Conservation (phyloP, 1,140 invertebrate genomes). For the Sitophilus oryzae region DNA sequence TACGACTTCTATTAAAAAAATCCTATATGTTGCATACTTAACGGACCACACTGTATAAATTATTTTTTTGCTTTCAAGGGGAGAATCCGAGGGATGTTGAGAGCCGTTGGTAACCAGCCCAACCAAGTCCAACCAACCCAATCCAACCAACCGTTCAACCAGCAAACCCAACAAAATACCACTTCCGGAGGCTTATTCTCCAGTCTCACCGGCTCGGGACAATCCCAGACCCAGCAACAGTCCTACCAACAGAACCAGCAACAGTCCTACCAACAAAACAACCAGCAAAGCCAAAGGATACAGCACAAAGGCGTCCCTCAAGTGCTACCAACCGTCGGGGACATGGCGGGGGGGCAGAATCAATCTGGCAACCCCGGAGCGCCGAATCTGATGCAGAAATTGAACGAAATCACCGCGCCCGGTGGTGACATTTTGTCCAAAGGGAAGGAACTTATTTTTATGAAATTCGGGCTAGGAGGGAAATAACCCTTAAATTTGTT, state of each 20-base stretch:
- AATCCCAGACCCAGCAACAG: slow-evolving; percentile 27
- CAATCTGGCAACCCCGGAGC: slow-evolving; percentile 46
- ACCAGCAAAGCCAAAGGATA: slow-evolving; percentile 31
- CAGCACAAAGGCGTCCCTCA: slow-evolving; percentile 52
- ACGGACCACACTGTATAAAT: too few relatives aligned
- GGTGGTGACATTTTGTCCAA: slow-evolving; percentile 81
- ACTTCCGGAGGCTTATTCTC: slow-evolving; percentile 33
- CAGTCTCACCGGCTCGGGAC: slow-evolving; percentile 30
- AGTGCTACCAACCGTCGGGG: slow-evolving; percentile 52
- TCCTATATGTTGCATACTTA: too few relatives aligned
- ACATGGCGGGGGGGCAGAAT: slow-evolving; percentile 34
- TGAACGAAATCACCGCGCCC: slow-evolving; percentile 73
- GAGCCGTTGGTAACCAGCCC: slow-evolving; percentile 44
- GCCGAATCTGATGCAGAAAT: slow-evolving; percentile 74
- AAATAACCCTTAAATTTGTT: slow-evolving; percentile 54
- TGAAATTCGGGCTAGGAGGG: slow-evolving; percentile 77
- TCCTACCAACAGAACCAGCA: slow-evolving; percentile 27
- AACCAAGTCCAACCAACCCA: slow-evolving; percentile 27
- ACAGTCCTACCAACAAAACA: slow-evolving; percentile 18
- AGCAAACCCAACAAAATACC: slow-evolving; percentile 15
- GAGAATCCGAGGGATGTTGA: slow-evolving; percentile 44
- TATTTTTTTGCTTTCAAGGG: slow-evolving; percentile 33
- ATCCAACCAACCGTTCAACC: slow-evolving; percentile 18
- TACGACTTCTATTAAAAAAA: too few relatives aligned
- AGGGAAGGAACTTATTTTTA: slow-evolving; percentile 85